Conservation (phyloP, 2,888 invertebrate genomes). For the Augiades crinisus region DNA sequence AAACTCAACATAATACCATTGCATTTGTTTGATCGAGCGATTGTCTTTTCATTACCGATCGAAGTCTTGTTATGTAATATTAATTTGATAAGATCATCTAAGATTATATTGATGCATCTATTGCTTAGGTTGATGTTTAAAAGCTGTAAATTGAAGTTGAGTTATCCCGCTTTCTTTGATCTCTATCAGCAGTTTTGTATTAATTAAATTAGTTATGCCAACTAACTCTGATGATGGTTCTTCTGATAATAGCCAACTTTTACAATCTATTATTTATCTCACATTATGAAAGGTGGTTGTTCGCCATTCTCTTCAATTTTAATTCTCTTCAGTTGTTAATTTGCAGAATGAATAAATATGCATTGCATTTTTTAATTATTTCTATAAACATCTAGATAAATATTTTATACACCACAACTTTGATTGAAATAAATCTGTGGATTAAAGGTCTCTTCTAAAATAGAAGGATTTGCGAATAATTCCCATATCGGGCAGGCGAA, state of each 20-base stretch:
- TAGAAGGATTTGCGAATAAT: no score
- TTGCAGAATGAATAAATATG: no score
- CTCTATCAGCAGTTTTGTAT: conserved; percentile 17
- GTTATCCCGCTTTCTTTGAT: conserved; percentile 19
- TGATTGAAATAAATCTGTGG: no score
- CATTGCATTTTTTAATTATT: no score
- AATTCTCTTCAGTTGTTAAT: no score
- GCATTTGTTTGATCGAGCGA: conserved; percentile 52
- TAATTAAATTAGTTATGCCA: conserved; percentile 16
- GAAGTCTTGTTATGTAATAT: conserved; percentile 64
- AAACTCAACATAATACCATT: conserved; percentile 33
- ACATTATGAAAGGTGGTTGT: no score
- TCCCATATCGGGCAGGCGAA: no score
- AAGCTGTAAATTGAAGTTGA: conserved; percentile 18
- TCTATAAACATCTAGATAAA: no score
- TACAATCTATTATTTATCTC: not conserved
- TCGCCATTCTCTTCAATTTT: no score
- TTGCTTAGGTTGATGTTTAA: conserved; percentile 34
- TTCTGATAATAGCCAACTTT: not conserved
- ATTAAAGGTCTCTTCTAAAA: no score
- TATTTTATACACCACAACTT: no score
- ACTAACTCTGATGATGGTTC: not conserved
- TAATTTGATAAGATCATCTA: conserved; percentile 64
- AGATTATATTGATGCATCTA: conserved; percentile 55
- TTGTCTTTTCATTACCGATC: conserved; percentile 59